Evolutionary conservation across 2,888 invertebrate genomes (phyloP), one percentile per base, ranked within the genome.

Genomic region (Tachina lurida): DNA sequence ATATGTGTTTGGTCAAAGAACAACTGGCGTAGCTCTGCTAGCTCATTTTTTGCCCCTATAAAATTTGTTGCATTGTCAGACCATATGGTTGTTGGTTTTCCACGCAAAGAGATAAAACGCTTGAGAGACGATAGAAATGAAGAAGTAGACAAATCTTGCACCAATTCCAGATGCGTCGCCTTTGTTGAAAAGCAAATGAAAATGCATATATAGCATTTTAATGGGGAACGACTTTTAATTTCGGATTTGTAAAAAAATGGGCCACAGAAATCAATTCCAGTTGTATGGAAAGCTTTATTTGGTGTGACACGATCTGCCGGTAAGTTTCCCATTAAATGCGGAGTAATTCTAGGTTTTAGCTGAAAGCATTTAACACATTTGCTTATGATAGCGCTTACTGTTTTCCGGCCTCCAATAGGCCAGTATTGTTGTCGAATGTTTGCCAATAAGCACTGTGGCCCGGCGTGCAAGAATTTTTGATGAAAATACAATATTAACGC

Each of bases 161-260:
- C 87, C 13, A 87, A 12, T 13, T 88, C 85, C 10, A 87, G 19
- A 56, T 85, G 87, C 10, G 60, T 56, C 1, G 88, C 83, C 56
- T 88, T 88, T 1, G 86, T 87, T 10, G 87, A 62, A 45, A 88
- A 88, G n/a, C 84, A 87, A 15, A 87, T 71, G n/a, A 87, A 88
- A 15, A 86, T 73, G 19, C 86, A 82, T 15, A 87, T n/a, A 45
- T 84, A 85, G 22, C 56, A 78, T 62, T 84, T 81, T 19, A 73
- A 52, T 9, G 82, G 79, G 7, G 76, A 45, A 13, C 71, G 80
- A 68, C 31, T 84, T 41, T 83, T 73, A 45, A 84, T 39, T 52
- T 88, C 80, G 0, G 84, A 83, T 47, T 84, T 22, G 22, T 22
- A 22, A 22, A 22, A n/a, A 22, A 22, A 22, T 3, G 22, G 22